A percentile compares a stretch with the other conserved stretches of the same genome.
Evolutionary conservation across 2,888 invertebrate species (phyloP).

Genomic region (Elysia crispata): DNA sequence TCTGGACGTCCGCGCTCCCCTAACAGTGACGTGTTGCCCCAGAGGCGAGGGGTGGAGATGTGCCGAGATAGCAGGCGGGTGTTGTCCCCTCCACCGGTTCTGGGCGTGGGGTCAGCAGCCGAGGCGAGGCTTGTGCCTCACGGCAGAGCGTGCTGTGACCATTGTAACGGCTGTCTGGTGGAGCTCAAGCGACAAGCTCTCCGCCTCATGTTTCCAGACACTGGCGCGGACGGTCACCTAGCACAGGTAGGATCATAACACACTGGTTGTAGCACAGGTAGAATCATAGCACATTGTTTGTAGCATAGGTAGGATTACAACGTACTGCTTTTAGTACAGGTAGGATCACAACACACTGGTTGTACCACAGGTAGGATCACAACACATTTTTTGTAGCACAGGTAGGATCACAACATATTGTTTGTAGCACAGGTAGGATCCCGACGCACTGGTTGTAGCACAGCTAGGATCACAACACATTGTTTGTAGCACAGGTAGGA

Average conservation of each 20-base stretch:
- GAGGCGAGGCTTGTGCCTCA: conserved; percentile 47
- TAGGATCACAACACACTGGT: too few species aligned
- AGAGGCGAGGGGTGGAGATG: conserved; percentile 36
- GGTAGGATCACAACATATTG: too few species aligned
- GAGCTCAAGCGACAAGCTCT: conserved; percentile 70
- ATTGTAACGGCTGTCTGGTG: conserved; percentile 69
- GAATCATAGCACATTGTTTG: too few species aligned
- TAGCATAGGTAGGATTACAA: too few species aligned
- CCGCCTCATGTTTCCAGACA: conserved; percentile 65
- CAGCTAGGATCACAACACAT: too few species aligned
- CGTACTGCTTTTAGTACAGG: too few species aligned
- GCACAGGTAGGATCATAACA: conserved; percentile 54
- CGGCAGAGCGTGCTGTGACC: conserved; percentile 68
- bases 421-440: too few species aligned
- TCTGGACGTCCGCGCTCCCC: conserved; percentile 47
- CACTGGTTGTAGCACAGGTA: too few species aligned
- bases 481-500: too few species aligned
- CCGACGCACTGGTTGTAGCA: too few species aligned
- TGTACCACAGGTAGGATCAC: too few species aligned
- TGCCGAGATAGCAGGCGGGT: conserved; percentile 34
- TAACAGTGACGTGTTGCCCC: conserved; percentile 45
- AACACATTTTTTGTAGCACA: too few species aligned
- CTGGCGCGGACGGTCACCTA: conserved; percentile 43
- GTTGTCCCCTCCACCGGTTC: conserved; percentile 40
- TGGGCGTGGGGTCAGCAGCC: conserved; percentile 39